Conservation (phyloP, 2,113 vertebrate species). For the Microcebus griseorufus region DNA sequence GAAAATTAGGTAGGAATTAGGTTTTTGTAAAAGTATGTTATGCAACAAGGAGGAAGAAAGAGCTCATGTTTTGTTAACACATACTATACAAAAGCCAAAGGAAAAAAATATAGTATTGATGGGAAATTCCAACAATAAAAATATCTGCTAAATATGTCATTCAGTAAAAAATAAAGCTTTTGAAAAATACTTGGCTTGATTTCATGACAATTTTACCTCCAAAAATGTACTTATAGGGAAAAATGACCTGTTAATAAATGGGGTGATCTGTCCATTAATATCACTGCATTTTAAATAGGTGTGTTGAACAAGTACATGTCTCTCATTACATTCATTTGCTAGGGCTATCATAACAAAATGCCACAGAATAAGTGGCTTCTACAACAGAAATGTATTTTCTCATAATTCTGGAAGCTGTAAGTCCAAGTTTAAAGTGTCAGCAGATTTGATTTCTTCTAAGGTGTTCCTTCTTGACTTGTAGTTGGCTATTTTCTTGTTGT, state of each 20-base stretch:
- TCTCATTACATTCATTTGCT: background rate
- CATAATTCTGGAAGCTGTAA: background rate
- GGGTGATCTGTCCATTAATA: background rate
- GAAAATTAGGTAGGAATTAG: background rate
- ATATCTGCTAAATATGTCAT: background rate
- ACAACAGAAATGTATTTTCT: background rate
- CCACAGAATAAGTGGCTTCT: background rate
- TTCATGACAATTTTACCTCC: background rate
- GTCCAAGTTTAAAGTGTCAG: background rate
- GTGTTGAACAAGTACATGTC: background rate
- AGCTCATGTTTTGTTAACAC: background rate
- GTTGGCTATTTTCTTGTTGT: background rate
- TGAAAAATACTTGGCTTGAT: background rate
- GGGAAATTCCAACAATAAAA: background rate
- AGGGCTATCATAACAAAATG: background rate
- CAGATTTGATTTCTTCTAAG: background rate
- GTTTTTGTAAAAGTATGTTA: background rate
- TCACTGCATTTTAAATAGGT: background rate
- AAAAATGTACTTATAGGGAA: background rate
- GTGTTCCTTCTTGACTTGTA: background rate
- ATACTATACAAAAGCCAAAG: background rate
- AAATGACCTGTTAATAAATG: background rate
- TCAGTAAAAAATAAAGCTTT: background rate
- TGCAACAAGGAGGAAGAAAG: background rate
- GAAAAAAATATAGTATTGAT: background rate